Evolutionary conservation across 2,797 vertebrate genomes (phyloP).

Genomic region (Phrynocephalus guinanensis): DNA sequence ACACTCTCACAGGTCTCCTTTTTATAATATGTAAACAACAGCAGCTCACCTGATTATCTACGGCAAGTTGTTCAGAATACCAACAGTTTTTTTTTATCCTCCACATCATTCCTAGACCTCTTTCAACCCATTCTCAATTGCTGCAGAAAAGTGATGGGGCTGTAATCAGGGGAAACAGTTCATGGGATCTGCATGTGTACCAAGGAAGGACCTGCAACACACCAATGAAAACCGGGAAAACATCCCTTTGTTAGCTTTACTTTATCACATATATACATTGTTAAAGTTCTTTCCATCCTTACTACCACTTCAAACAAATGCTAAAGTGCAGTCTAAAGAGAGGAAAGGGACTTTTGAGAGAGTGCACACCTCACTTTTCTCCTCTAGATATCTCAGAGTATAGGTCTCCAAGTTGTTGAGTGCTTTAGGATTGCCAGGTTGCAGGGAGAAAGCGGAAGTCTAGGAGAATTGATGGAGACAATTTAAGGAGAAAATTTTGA

Average conservation of each 20-base stretch:
- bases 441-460: no score
- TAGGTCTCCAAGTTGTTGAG: no score
- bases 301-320: no score
- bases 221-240: background rate
- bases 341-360: no score
- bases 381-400: no score
- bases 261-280: no score
- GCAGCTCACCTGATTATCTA: background rate
- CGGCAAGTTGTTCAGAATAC: background rate
- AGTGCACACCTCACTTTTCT: no score
- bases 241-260: background rate
- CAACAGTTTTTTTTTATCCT: background rate
- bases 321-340: no score
- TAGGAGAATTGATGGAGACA: no score
- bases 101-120: background rate
- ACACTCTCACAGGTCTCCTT: background rate
- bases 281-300: no score
- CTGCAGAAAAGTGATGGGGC: background rate
- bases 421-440: no score
- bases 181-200: background rate
- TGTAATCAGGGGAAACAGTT: background rate
- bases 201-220: background rate
- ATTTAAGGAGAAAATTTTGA: no score
- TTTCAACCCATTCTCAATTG: background rate
- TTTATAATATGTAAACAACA: background rate